Evolutionary conservation across 1,140 invertebrate species (phyloP).

Genomic region (Drosophila grimshawi): DNA sequence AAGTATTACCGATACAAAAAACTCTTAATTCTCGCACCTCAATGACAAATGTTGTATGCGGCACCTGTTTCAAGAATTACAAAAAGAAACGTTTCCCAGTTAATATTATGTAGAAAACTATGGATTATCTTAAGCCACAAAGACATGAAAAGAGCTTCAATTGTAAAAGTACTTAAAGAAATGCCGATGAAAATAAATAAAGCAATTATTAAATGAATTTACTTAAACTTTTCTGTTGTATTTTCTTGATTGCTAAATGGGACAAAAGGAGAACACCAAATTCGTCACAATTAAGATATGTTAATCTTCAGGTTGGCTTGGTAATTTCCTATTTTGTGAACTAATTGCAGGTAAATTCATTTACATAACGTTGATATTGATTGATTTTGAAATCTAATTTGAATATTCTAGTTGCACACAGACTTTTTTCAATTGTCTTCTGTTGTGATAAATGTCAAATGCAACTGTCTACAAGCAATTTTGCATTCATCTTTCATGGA

Average conservation of each 20-base stretch:
- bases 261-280: no score
- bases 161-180: constrained; percentile 21
- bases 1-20: constrained; percentile 55
- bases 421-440: neutral
- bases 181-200: constrained; percentile 14
- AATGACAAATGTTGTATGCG: constrained; percentile 43
- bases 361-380: neutral
- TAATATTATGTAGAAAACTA: constrained; percentile 18
- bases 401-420: neutral
- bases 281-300: no score
- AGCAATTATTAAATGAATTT: constrained; percentile 9
- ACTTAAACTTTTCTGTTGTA: neutral
- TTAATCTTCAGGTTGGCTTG: no score
- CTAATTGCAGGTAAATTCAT: neutral
- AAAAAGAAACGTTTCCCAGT: constrained; percentile 5
- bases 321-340: neutral
- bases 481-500: constrained; percentile 13
- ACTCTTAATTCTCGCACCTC: constrained; percentile 28
- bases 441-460: constrained; percentile 32
- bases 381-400: neutral
- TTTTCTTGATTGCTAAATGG: no score
- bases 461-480: constrained; percentile 19
- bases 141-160: constrained; percentile 13
- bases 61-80: constrained; percentile 27
- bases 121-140: constrained; percentile 2